Conservation (phyloP, 35 echinoderm and acorn worm species). For the Hemicentrotus pulcherrimus region DNA sequence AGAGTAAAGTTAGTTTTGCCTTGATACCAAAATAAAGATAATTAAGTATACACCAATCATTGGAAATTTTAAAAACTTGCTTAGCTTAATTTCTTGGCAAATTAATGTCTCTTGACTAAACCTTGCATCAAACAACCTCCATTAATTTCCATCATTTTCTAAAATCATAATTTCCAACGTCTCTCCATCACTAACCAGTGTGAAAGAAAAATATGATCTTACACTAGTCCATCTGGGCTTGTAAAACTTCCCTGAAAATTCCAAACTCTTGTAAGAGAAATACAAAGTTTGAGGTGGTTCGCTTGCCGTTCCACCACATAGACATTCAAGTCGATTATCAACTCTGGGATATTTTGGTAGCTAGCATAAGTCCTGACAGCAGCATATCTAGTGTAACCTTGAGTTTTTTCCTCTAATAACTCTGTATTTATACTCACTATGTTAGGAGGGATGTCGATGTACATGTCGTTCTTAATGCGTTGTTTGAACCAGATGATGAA, state of each 20-base stretch:
- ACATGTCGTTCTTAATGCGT: conserved; percentile 38
- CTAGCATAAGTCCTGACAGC: too few species aligned
- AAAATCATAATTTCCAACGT: not conserved
- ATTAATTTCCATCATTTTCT: not conserved
- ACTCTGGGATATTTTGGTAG: not conserved
- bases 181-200: not conserved
- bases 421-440: conserved; percentile 58
- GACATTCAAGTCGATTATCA: not conserved
- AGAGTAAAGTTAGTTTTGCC: not conserved
- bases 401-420: too few species aligned
- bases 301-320: not conserved
- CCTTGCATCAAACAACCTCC: not conserved
- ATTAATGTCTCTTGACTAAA: too few species aligned
- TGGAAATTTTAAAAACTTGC: not conserved
- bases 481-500: conserved; percentile 24
- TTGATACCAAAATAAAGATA: not conserved
- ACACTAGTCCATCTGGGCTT: not conserved
- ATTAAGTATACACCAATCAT: not conserved
- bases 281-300: not conserved
- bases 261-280: too few species aligned
- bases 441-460: conserved; percentile 61
- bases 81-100: too few species aligned
- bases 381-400: too few species aligned
- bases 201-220: not conserved
- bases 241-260: not conserved